These are phyloP conservation scores for Tiaroga cobitis DNA, from an alignment of 2,797 vertebrate genomes.

Conservation along the genomic window DNA sequence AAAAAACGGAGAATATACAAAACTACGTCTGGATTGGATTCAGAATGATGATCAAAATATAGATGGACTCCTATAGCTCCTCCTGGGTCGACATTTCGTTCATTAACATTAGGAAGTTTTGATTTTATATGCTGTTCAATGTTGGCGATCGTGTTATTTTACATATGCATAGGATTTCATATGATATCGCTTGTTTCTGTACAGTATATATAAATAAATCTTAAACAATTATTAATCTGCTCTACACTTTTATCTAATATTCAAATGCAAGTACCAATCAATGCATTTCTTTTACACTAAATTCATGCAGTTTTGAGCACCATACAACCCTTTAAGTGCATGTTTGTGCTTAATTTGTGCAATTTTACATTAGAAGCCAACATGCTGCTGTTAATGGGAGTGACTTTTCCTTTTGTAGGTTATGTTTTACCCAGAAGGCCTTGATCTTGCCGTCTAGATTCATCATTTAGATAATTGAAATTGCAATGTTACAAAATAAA, in stretches of 20 bases:
- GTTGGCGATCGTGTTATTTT: too few species aligned
- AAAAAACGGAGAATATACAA: too few species aligned
- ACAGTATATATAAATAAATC: too few species aligned
- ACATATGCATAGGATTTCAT: too few species aligned
- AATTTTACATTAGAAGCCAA: conserved; percentile 13
- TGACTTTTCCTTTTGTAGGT: conserved; percentile 36
- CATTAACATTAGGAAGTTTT: too few species aligned
- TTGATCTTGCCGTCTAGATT: conserved; percentile 40
- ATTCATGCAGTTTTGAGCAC: neutral
- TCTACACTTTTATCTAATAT: neutral
- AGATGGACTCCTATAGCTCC: too few species aligned
- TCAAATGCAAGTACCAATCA: neutral
- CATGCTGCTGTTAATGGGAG: conserved; percentile 2
- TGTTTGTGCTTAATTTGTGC: conserved; percentile 26
- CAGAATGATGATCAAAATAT: too few species aligned
- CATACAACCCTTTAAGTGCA: neutral
- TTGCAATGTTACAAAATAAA: conserved; percentile 46
- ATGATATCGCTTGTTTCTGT: too few species aligned
- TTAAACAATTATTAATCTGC: neutral
- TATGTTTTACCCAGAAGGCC: conserved; percentile 53
- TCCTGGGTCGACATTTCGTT: too few species aligned
- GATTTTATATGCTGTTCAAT: too few species aligned
- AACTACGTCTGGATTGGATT: too few species aligned
- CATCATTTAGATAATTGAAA: conserved; percentile 49
- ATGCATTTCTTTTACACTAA: neutral